phyloP scores from a whole-genome alignment of 2,113 vertebrate species.

The Hemiprocne comata region DNA sequence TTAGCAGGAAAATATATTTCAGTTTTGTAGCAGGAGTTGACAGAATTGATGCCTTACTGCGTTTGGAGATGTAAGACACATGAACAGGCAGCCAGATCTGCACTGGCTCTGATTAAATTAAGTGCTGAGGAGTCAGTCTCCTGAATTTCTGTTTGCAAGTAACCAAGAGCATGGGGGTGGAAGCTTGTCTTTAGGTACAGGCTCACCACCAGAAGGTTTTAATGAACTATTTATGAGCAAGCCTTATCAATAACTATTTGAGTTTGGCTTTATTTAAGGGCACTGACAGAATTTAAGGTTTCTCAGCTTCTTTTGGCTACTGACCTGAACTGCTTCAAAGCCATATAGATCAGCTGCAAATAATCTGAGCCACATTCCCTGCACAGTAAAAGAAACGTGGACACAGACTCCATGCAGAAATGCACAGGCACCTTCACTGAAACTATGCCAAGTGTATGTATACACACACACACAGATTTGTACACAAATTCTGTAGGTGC shows the following conservation, averaged over 20 bases:
- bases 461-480: fast-evolving
- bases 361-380: not conserved
- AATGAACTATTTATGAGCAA: not conserved
- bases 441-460: not conserved
- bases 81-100: not conserved
- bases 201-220: not conserved
- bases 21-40: not conserved
- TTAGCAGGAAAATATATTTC: not conserved
- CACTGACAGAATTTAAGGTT: not conserved
- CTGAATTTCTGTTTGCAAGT: not conserved
- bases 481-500: not conserved
- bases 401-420: not conserved
- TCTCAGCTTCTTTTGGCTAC: not conserved
- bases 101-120: not conserved
- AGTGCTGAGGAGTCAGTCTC: not conserved
- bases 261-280: not conserved
- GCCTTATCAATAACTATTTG: not conserved
- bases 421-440: not conserved
- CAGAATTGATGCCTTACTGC: not conserved
- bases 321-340: not conserved
- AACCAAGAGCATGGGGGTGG: not conserved
- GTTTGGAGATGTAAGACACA: not conserved
- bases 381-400: not conserved
- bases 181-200: not conserved
- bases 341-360: not conserved